Evolutionary conservation across 1,140 invertebrate species (phyloP).

Genomic region (Sitobion miscanthi): DNA sequence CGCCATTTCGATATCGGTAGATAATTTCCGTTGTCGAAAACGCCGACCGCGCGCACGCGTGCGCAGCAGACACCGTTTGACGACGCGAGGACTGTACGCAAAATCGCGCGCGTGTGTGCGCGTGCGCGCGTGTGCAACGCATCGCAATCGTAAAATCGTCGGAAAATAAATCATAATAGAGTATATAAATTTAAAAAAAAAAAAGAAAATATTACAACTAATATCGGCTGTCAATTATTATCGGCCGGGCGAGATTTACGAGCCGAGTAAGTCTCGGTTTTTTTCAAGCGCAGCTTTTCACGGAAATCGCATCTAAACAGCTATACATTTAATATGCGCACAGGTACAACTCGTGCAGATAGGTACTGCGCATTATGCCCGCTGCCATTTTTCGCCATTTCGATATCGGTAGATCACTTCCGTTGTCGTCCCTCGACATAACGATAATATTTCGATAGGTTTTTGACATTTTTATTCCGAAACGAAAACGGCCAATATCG

Average conservation of each 20-base stretch:
- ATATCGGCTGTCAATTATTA: conserved; percentile 31
- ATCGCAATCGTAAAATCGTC: not conserved
- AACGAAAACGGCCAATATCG: not conserved
- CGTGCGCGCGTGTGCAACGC: too few relatives aligned
- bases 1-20: too few relatives aligned
- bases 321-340: too few relatives aligned
- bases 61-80: not conserved
- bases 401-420: not conserved
- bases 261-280: not conserved
- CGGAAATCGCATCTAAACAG: too few relatives aligned
- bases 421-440: not conserved
- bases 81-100: not conserved
- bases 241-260: conserved; percentile 23
- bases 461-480: not conserved
- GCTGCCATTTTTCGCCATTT: too few relatives aligned
- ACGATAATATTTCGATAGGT: not conserved
- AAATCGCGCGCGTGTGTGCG: not conserved
- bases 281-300: too few relatives aligned
- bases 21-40: not conserved
- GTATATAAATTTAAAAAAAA: conserved; percentile 30
- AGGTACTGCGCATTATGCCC: too few relatives aligned
- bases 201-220: conserved; percentile 25
- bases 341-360: too few relatives aligned
- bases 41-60: not conserved
- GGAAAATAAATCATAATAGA: conserved; percentile 39